These are phyloP conservation scores for Heliconius cydno DNA, from an alignment of 2,888 invertebrate species.

Conservation along the genomic window DNA sequence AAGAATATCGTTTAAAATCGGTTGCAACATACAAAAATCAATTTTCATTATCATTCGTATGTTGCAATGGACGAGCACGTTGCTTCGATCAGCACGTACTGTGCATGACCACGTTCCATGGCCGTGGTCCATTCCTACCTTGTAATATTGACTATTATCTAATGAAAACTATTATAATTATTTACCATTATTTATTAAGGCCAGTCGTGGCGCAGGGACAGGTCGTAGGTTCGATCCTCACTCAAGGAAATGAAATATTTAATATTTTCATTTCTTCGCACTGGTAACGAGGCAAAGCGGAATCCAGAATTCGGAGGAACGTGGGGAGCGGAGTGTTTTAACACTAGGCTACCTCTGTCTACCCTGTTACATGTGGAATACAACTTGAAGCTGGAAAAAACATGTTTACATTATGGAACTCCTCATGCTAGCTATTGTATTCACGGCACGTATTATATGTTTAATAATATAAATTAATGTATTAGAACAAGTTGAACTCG, in stretches of 20 bases:
- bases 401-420: not conserved
- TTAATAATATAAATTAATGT: too few relatives aligned
- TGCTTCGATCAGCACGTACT: slow-evolving; percentile 34
- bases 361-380: too few relatives aligned
- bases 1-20: slow-evolving; percentile 5
- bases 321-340: too few relatives aligned
- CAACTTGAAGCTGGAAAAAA: too few relatives aligned
- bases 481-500: too few relatives aligned
- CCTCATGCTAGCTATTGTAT: not conserved
- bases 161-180: slow-evolving; percentile 10
- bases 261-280: too few relatives aligned
- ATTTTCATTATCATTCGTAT: slow-evolving; percentile 34
- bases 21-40: slow-evolving; percentile 28
- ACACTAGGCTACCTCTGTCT: too few relatives aligned
- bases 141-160: slow-evolving; percentile 1
- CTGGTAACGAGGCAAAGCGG: too few relatives aligned
- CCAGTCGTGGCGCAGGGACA: too few relatives aligned
- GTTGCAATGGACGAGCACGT: slow-evolving; percentile 31
- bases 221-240: too few relatives aligned
- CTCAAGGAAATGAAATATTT: too few relatives aligned
- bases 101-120: slow-evolving; percentile 15
- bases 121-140: not conserved
- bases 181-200: not conserved
- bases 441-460: not conserved
- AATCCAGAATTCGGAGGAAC: too few relatives aligned